phyloP scores from a whole-genome alignment of 2,888 invertebrate species.

The Xylota sylvarum region DNA sequence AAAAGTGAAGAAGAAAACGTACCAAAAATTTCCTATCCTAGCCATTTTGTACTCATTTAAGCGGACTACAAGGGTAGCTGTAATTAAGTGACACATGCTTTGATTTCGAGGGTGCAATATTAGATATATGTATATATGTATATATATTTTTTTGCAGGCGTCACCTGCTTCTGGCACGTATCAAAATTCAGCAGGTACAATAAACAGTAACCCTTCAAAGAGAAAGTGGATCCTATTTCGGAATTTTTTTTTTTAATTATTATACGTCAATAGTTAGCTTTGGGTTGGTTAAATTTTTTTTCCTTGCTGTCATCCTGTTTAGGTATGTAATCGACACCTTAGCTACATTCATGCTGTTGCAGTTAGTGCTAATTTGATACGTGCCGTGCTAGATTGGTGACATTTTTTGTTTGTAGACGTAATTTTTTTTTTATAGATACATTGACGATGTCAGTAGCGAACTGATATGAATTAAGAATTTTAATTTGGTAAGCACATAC shows the following conservation, averaged over 20 bases:
- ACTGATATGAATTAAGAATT: background rate
- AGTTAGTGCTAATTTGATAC: slow-evolving; percentile 61
- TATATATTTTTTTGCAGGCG: slow-evolving; percentile 41
- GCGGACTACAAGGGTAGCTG: slow-evolving; percentile 57
- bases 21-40: slow-evolving; percentile 42
- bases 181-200: slow-evolving; percentile 64
- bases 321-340: slow-evolving; percentile 55
- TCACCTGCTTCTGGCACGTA: slow-evolving; percentile 74
- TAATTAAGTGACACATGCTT: slow-evolving; percentile 76
- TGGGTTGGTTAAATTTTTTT: slow-evolving; percentile 8
- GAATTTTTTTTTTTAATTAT: slow-evolving; percentile 39
- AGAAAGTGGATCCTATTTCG: slow-evolving; percentile 57
- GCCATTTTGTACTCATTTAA: slow-evolving; percentile 59
- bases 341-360: slow-evolving; percentile 22
- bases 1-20: slow-evolving; percentile 40
- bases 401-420: background rate
- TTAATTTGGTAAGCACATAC: background rate
- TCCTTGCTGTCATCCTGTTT: slow-evolving; percentile 2
- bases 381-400: slow-evolving; percentile 20
- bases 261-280: slow-evolving; percentile 39
- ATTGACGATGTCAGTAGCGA: background rate
- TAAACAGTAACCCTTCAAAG: slow-evolving; percentile 50
- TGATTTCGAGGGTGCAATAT: slow-evolving; percentile 67
- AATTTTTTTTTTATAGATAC: too few relatives aligned
- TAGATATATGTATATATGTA: slow-evolving; percentile 26